These are phyloP conservation scores for Cephus runcator DNA, from an alignment of 2,888 invertebrate genomes.

Conservation along the genomic window DNA sequence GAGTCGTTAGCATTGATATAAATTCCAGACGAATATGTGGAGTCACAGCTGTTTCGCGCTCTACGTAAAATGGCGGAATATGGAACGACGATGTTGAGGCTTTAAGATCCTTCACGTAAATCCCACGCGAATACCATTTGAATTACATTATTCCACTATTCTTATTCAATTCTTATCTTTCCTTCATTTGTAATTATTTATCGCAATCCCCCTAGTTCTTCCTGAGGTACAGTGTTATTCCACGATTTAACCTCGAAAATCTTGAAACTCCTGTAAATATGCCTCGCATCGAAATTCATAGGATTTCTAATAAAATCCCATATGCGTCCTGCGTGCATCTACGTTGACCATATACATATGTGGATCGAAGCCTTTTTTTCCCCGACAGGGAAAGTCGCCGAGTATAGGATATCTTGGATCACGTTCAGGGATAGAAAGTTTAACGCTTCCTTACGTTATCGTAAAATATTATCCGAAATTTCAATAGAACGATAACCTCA, in stretches of 20 bases:
- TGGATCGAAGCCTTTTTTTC: constrained; percentile 32
- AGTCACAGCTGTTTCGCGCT: neutral
- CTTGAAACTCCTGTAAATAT: neutral
- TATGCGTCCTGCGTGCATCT: neutral
- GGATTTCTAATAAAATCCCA: neutral
- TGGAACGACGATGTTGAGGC: neutral
- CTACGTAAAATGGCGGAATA: neutral
- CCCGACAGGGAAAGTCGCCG: constrained; percentile 34
- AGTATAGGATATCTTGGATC: constrained; percentile 3
- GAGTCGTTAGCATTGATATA: neutral
- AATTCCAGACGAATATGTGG: neutral
- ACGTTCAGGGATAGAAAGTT: neutral
- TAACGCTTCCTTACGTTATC: neutral
- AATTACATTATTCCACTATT: constrained; percentile 35
- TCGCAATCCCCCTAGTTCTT: neutral
- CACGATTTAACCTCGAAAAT: neutral
- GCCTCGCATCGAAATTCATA: neutral
- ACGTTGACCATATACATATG: neutral
- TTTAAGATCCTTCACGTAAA: constrained; percentile 41
- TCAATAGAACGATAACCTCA: neutral
- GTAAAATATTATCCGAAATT: neutral
- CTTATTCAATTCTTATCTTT: constrained; percentile 32
- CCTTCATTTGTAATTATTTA: neutral
- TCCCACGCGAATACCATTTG: constrained; percentile 48
- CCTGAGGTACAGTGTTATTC: neutral